Conservation (phyloP, 2,113 vertebrate genomes). For the Saccopteryx leptura region DNA sequence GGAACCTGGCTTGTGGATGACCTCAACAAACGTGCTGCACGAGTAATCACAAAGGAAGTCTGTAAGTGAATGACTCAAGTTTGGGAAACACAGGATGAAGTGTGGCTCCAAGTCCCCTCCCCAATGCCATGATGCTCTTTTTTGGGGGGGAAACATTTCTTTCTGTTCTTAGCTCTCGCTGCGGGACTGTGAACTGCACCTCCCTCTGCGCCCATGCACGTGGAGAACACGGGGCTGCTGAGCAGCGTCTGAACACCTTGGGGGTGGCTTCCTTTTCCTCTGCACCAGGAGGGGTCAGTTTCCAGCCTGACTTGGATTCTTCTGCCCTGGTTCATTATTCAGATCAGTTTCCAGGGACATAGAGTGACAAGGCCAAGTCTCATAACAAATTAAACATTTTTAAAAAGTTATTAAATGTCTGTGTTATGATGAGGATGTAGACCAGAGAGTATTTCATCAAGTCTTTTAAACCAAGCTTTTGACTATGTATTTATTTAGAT, state of each 20-base stretch:
- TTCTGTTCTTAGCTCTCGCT: not conserved
- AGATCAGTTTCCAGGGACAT: not conserved
- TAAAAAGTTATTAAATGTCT: constrained; percentile 2
- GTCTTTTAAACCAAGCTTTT: constrained; percentile 49
- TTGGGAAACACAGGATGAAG: not conserved
- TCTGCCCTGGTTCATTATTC: not conserved
- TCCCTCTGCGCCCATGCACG: not conserved
- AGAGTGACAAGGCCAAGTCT: not conserved
- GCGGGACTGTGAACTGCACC: too few species aligned
- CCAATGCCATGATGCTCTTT: not conserved
- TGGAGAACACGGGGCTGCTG: not conserved
- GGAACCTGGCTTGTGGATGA: not conserved
- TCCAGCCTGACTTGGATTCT: not conserved
- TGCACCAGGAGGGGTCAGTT: not conserved
- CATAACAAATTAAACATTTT: not conserved
- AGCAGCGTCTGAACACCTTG: not conserved
- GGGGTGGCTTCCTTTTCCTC: not conserved
- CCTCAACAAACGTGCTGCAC: too few species aligned
- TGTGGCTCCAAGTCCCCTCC: not conserved
- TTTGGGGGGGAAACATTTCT: not conserved
- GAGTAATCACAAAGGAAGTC: not conserved
- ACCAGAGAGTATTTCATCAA: not conserved
- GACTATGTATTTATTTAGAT: constrained; percentile 66
- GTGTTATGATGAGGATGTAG: not conserved
- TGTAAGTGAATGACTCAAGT: not conserved